Base-by-base conservation (phyloP, 2,113 vertebrate species). In the Ascaphus truei region DNA sequence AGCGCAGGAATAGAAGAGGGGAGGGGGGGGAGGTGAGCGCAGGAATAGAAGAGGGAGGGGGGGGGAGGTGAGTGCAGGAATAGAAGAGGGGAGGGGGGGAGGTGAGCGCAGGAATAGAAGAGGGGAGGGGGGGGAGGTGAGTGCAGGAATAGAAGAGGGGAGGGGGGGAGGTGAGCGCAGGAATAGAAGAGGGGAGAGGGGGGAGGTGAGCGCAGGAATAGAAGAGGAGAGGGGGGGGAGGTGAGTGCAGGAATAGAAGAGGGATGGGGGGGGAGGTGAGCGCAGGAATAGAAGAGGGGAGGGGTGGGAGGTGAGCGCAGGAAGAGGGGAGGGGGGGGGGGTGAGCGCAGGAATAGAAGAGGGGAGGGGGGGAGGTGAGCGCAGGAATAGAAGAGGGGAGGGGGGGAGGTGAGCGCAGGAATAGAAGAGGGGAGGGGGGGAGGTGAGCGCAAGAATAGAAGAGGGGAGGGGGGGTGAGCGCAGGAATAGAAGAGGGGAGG, bases 281-380 rank as follows among this genome's bases (percentile, higher is more conserved):
- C n/a, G n/a, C n/a, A n/a, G n/a, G n/a, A n/a, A 96, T 96, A 25
- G 86, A 85, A 1, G 94, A 96, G 84, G 94, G 94, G 93, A 96
- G 69, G 93, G 95, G 56, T 94, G 95, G 50, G 94, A 96, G 93
- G 94, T 96, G 86, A 84, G 87, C 2, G 3, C n/a, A 1, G 5
- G 3, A 20, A 15, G 39, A 36, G 34, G 37, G 33, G 7, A 12
- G 33, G 13, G 11, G 37, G n/a, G 11, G n/a, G 37, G n/a, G 37
- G 11, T 36, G 8, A 7, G 18, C n/a, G n/a, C n/a, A n/a, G n/a
- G n/a, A n/a, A 96, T 96, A 25, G 86, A 85, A 1, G 94, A 96
- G 84, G 94, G 94, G 47, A 93, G 96, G 69, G 93, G 95, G 56
- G 94, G 94, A 96, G 93, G 94, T 96, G 86, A 84, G 87, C 2